Percentiles rank a stretch among this genome's conserved stretches.
Evolutionary conservation across 92 coral and sea anemone genomes (phyloP).

Genomic region (Porites rus): DNA sequence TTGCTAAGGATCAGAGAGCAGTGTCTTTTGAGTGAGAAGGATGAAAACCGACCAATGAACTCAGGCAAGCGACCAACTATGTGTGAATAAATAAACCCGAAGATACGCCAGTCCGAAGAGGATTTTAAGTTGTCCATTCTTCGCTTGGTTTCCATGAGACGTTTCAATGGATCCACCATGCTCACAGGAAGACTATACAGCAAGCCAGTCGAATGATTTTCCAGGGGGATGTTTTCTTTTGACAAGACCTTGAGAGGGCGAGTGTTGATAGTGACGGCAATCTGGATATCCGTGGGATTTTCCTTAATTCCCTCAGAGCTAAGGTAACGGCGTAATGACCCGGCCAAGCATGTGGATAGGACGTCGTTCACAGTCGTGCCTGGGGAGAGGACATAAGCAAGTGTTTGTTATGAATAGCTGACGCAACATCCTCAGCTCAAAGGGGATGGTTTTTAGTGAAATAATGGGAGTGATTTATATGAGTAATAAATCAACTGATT

Average conservation of each 20-base stretch:
- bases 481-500: too few relatives aligned
- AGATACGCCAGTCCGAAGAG: constrained; percentile 88
- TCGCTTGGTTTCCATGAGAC: constrained; percentile 87
- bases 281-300: constrained; percentile 92
- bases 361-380: constrained; percentile 98
- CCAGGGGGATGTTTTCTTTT: constrained; percentile 87
- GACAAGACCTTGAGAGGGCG: constrained; percentile 78
- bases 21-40: constrained; percentile 77
- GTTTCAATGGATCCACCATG: constrained; percentile 68
- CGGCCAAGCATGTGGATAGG: constrained; percentile 91
- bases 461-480: too few relatives aligned
- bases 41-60: constrained; percentile 84
- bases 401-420: too few relatives aligned
- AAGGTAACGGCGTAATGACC: constrained; percentile 91
- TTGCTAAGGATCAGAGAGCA: constrained; percentile 94
- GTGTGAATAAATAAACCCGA: constrained; percentile 82
- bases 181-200: constrained; percentile 91
- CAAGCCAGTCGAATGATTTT: constrained; percentile 92
- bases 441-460: too few relatives aligned
- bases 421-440: too few relatives aligned
- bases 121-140: constrained; percentile 94
- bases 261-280: constrained; percentile 90
- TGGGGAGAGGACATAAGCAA: constrained; percentile 12
- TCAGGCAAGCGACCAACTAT: constrained; percentile 90
- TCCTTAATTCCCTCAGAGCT: constrained; percentile 74